Percentiles rank a stretch among this genome's conserved stretches.
Evolutionary conservation across 2,888 invertebrate species (phyloP).

Genomic region (Cremastobaeus sp.): DNA sequence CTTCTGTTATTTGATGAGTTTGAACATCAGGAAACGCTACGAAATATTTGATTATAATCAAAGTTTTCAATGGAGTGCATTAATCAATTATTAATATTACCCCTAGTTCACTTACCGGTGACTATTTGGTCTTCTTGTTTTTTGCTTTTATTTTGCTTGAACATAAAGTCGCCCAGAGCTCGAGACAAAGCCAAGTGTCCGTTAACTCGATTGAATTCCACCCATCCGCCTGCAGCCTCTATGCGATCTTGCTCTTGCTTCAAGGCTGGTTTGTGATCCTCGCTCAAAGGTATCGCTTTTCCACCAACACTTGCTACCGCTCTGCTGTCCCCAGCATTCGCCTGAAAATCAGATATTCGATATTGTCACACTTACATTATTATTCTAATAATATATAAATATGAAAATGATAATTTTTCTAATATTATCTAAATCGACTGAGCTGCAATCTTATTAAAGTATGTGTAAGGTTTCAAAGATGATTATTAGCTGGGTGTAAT

Average conservation of each 20-base stretch:
- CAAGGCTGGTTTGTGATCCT: slow-evolving; percentile 97
- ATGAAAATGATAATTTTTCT: not conserved
- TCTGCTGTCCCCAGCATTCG: slow-evolving; percentile 98
- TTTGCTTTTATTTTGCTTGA: slow-evolving; percentile 93
- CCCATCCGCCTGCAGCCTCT: slow-evolving; percentile 96
- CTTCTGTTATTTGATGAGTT: slow-evolving; percentile 87
- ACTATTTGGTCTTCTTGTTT: slow-evolving; percentile 97
- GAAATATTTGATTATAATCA: not conserved
- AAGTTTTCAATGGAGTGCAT: too few species aligned
- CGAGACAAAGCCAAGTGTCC: slow-evolving; percentile 97
- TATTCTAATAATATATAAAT: too few species aligned
- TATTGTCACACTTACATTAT: too few species aligned
- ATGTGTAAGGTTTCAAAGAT: not conserved
- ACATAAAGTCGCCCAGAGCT: slow-evolving; percentile 97
- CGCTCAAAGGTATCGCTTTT: slow-evolving; percentile 83
- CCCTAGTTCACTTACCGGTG: too few species aligned
- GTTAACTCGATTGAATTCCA: slow-evolving; percentile 98
- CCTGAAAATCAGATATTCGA: slow-evolving; percentile 78
- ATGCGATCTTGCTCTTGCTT: slow-evolving; percentile 93
- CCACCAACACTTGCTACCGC: slow-evolving; percentile 94
- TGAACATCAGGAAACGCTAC: slow-evolving; percentile 95
- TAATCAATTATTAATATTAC: too few species aligned
- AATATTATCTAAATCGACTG: too few species aligned
- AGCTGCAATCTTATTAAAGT: too few species aligned
- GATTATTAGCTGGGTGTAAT: not conserved